A percentile compares a stretch with the other conserved stretches of the same genome.
Conservation (phyloP, 2,797 vertebrate species). For the Rhinogobio ventralis region DNA sequence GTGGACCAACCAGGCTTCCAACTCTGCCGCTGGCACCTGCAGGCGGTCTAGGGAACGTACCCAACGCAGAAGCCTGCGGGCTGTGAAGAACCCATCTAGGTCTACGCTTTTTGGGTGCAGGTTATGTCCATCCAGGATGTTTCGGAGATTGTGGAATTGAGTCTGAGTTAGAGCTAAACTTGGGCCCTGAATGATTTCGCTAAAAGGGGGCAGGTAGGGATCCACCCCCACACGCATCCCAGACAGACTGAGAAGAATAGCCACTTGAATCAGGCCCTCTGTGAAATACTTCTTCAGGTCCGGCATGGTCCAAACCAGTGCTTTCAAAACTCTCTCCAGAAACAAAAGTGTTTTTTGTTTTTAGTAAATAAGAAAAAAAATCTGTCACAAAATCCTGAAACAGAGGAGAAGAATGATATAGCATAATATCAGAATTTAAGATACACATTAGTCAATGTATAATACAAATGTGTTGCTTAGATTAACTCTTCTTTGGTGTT, state of each 20-base stretch:
- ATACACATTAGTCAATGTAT: background rate
- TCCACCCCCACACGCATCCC: slow-evolving; percentile 89
- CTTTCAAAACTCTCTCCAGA: background rate
- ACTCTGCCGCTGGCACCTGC: slow-evolving; percentile 83
- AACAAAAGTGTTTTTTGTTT: background rate
- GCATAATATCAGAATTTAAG: background rate
- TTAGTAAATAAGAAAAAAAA: background rate
- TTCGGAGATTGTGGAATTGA: slow-evolving; percentile 86
- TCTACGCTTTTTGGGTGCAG: slow-evolving; percentile 87
- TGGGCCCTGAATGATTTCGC: slow-evolving; percentile 86
- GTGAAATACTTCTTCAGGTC: slow-evolving; percentile 94
- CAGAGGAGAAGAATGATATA: background rate
- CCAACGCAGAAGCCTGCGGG: slow-evolving; percentile 84
- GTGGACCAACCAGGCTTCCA: slow-evolving; percentile 91
- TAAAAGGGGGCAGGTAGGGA: slow-evolving; percentile 82
- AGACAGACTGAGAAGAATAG: slow-evolving; percentile 90
- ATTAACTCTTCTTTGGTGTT: background rate
- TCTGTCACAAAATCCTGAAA: slow-evolving; percentile 12
- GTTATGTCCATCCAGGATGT: slow-evolving; percentile 81
- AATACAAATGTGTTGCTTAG: background rate
- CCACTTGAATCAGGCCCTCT: slow-evolving; percentile 93
- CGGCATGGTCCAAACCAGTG: slow-evolving; percentile 60
- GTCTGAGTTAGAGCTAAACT: slow-evolving; percentile 86
- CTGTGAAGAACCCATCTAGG: slow-evolving; percentile 84
- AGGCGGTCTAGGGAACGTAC: slow-evolving; percentile 85